Base-by-base conservation (phyloP, 1,140 invertebrate genomes). In the Drosophila willistoni region DNA sequence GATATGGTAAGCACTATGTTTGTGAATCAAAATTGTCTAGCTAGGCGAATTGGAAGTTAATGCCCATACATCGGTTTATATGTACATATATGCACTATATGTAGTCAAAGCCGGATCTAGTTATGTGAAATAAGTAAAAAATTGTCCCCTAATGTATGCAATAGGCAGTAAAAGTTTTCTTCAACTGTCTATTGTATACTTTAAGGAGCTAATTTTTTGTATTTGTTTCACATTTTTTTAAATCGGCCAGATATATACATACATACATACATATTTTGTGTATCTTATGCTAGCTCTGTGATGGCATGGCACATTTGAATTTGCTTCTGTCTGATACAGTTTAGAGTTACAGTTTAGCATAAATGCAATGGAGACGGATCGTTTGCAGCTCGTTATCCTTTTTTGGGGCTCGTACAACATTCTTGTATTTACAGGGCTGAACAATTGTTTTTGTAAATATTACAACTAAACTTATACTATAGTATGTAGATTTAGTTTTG, bases 241-340 rank as follows among this genome's bases (percentile, higher is more conserved):
- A 29, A 29, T 29, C 29, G 29, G 29, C 29, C 29, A 29, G 29
- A 29, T 29, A 29, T 29, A 29, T 36, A 36, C 2, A 14, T n/a
- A 36, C 2, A 14, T n/a, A 36, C 34, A 59, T 14, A 9, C 17
- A 36, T 14, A 19, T 42, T 22, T 62, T 22, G 12, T n/a, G 19
- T 41, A 13, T 61, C 44, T 36, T 36, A 29, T 62, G 54, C 56
- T 68, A 71, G 69, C 68, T 75, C 68, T 75, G 73, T 74, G 79
- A 63, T 80, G 86, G 62, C 83, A 86, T 86, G 83, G 83, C 83
- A 86, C 83, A 89, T 79, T 76, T 80, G 83, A 86, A 86, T 86
- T 82, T 62, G 72, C 72, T 74, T 39, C 55, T 66, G 36, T 71
- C 59, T 51, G 71, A 33, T 64, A 71, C 71, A 68, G 59, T 69